These are phyloP conservation scores for Acleris literana DNA, from an alignment of 2,888 invertebrate genomes.

Conservation along the genomic window DNA sequence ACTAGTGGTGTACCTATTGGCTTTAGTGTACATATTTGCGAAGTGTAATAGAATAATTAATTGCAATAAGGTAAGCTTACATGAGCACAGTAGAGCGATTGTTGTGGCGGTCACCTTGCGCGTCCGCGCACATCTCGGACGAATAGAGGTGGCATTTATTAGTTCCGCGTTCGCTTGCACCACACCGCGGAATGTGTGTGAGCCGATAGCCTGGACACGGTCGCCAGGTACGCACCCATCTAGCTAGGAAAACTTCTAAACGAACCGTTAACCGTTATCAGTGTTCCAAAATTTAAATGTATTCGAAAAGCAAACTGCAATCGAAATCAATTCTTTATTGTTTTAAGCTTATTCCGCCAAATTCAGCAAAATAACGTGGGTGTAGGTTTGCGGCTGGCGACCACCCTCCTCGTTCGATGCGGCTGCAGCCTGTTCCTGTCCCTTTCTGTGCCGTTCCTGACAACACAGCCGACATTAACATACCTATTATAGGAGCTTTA, in stretches of 20 bases:
- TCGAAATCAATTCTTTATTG: neutral
- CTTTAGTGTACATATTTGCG: constrained; percentile 7
- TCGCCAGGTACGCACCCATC: neutral
- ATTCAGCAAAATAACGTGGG: constrained; percentile 28
- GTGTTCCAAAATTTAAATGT: neutral
- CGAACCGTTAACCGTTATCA: neutral
- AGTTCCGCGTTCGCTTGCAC: constrained; percentile 68
- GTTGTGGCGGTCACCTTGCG: constrained; percentile 72
- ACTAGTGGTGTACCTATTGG: neutral
- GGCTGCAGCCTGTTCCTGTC: constrained; percentile 43
- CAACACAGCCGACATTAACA: constrained; percentile 34
- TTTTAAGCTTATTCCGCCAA: constrained; percentile 16
- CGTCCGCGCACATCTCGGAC: constrained; percentile 75
- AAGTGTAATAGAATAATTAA: constrained; percentile 22
- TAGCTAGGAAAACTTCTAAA: neutral
- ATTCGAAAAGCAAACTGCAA: neutral
- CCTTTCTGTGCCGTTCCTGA: constrained; percentile 44
- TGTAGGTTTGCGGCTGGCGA: constrained; percentile 29
- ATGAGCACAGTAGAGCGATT: constrained; percentile 19
- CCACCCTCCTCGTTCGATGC: constrained; percentile 42
- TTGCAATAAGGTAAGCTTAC: constrained; percentile 26
- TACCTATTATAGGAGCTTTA: constrained; percentile 42
- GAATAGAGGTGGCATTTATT: constrained; percentile 67
- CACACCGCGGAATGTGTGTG: constrained; percentile 47
- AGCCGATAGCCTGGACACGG: constrained; percentile 31